phyloP scores from a whole-genome alignment of 92 coral and sea anemone genomes.

The Paramuricea clavata region DNA sequence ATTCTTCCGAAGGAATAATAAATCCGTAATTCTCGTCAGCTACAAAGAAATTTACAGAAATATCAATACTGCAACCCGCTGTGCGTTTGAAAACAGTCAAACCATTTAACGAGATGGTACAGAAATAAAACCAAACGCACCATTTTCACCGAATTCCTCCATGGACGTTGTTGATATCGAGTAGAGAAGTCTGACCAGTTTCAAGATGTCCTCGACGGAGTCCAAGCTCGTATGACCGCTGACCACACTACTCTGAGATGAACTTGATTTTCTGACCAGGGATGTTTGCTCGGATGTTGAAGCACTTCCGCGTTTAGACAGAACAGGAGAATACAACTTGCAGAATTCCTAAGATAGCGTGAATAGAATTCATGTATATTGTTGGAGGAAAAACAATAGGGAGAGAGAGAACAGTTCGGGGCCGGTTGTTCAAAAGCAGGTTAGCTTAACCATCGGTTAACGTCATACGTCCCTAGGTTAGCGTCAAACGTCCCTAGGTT shows the following conservation, averaged over 20 bases:
- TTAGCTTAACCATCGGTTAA: too few species aligned
- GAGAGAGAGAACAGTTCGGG: too few species aligned
- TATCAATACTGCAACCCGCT: not conserved
- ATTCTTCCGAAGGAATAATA: slow-evolving; percentile 89
- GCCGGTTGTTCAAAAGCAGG: too few species aligned
- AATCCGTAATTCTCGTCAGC: slow-evolving; percentile 92
- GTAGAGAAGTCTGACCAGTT: slow-evolving; percentile 84
- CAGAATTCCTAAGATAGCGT: slow-evolving; percentile 76
- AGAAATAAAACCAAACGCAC: slow-evolving; percentile 54
- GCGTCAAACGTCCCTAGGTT: too few species aligned
- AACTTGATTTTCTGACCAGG: slow-evolving; percentile 31
- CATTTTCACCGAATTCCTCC: slow-evolving; percentile 90
- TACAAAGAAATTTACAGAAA: slow-evolving; percentile 19
- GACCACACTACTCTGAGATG: slow-evolving; percentile 2
- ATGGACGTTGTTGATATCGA: slow-evolving; percentile 86
- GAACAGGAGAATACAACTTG: slow-evolving; percentile 59
- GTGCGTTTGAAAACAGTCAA: too few species aligned
- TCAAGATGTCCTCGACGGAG: slow-evolving; percentile 80
- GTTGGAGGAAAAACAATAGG: not conserved
- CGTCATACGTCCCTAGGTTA: too few species aligned
- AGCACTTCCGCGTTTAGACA: slow-evolving; percentile 42
- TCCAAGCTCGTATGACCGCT: slow-evolving; percentile 67
- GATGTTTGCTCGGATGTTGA: slow-evolving; percentile 28
- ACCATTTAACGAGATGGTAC: too few species aligned
- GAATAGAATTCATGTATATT: not conserved